phyloP scores from a whole-genome alignment of 2,888 invertebrate species.

The Drosophila mulleri region DNA sequence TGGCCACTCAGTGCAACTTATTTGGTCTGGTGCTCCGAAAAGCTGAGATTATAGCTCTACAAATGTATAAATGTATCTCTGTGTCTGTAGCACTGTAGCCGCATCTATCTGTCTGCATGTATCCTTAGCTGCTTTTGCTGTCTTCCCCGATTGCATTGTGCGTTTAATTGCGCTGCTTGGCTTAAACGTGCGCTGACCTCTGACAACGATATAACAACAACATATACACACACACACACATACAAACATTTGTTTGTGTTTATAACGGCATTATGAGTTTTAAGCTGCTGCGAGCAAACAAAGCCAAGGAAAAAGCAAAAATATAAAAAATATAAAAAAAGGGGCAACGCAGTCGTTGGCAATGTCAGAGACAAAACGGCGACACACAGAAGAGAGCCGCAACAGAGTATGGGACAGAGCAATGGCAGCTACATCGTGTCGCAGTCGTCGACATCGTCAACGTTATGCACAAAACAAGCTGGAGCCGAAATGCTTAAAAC shows the following conservation, averaged over 20 bases:
- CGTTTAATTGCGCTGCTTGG: conserved; percentile 78
- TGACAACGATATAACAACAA: conserved; percentile 59
- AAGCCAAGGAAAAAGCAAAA: conserved; percentile 44
- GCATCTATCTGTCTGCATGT: conserved; percentile 25
- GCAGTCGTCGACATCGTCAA: conserved; percentile 37
- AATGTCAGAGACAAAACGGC: conserved; percentile 78
- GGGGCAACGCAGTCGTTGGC: conserved; percentile 56
- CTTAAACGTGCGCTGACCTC: conserved; percentile 80
- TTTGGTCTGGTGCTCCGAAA: conserved; percentile 22
- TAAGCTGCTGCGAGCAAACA: conserved; percentile 67
- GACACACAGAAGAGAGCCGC: conserved; percentile 57
- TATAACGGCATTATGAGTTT: conserved; percentile 79
- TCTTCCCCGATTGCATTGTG: conserved; percentile 64
- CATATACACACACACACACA: conserved; percentile 20
- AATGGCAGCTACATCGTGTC: conserved; percentile 54
- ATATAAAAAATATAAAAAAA: conserved; percentile 29
- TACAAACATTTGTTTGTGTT: conserved; percentile 52
- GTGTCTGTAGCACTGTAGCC: conserved; percentile 9
- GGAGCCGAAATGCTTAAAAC: conserved; percentile 69
- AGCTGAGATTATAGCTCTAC: conserved; percentile 5
- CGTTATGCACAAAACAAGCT: conserved; percentile 70
- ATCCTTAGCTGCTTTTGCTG: conserved; percentile 23
- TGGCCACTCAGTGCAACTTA: conserved; percentile 35
- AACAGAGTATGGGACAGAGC: conserved; percentile 16
- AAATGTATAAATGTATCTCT: conserved; percentile 21